These are phyloP conservation scores for Sicus ferrugineus DNA, from an alignment of 2,888 invertebrate species.

Conservation along the genomic window DNA sequence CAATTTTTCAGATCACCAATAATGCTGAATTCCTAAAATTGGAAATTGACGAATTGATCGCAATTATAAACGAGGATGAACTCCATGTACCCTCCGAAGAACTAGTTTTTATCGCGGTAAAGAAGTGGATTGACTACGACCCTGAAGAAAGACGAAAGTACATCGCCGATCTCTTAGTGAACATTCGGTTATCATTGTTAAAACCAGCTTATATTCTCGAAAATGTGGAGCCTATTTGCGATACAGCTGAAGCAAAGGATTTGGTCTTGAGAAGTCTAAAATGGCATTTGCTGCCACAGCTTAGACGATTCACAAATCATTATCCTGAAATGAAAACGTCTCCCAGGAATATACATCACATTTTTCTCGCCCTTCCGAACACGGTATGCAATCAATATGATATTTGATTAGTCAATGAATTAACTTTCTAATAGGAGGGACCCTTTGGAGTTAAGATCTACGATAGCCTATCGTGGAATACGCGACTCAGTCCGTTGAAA, in stretches of 20 bases:
- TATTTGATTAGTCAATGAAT: not conserved
- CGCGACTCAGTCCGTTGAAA: not conserved
- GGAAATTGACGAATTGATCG: not conserved
- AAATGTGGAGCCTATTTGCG: not conserved
- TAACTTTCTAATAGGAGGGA: not conserved
- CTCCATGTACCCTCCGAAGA: not conserved
- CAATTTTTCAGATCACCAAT: not conserved
- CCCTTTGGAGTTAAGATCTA: not conserved
- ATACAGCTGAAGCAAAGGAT: not conserved
- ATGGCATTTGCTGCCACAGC: not conserved
- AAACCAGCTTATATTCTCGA: not conserved
- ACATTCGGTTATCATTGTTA: not conserved
- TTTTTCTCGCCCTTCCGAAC: no score
- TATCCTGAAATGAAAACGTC: not conserved
- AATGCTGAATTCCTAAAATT: not conserved
- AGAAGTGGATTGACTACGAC: not conserved
- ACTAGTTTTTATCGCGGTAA: not conserved
- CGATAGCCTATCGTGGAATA: not conserved
- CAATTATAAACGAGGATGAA: not conserved
- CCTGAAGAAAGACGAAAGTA: not conserved
- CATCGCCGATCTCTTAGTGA: not conserved
- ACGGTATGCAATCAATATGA: no score
- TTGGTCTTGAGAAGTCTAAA: not conserved
- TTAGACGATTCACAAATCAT: not conserved
- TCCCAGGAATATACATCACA: not conserved